Conservation (phyloP, 1,140 invertebrate genomes). For the Bombus waltoni region DNA sequence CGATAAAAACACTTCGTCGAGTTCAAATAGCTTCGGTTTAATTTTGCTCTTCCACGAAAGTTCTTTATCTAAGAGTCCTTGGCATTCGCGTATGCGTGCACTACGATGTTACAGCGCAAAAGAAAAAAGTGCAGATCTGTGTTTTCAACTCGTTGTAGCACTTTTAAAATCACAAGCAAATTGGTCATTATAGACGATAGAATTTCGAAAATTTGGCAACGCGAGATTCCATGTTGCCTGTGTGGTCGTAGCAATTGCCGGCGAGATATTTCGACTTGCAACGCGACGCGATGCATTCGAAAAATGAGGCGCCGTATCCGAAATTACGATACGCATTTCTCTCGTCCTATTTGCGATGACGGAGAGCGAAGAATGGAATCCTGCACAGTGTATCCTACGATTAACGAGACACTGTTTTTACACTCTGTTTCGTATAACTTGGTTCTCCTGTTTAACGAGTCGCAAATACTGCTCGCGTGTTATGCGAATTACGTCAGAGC, state of each 20-base stretch:
- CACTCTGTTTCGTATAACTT: conserved; percentile 9
- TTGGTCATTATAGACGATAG: neutral
- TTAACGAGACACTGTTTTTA: conserved; percentile 51
- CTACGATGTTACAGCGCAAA: too few relatives aligned
- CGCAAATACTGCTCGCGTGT: neutral
- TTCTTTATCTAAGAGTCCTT: too few relatives aligned
- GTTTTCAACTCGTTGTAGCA: too few relatives aligned
- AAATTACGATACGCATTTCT: neutral
- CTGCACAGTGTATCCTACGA: conserved; percentile 47
- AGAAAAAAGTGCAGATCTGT: too few relatives aligned
- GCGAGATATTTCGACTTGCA: too few relatives aligned
- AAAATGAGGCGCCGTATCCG: neutral
- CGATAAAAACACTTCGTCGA: too few relatives aligned
- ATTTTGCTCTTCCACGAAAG: too few relatives aligned
- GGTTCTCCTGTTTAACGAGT: neutral
- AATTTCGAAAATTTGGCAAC: neutral
- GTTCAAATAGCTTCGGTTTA: too few relatives aligned
- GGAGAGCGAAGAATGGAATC: conserved; percentile 19
- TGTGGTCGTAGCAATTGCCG: neutral
- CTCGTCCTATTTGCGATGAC: neutral
- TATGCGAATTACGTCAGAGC: neutral
- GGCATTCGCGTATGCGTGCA: too few relatives aligned
- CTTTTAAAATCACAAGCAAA: too few relatives aligned
- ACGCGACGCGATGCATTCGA: too few relatives aligned
- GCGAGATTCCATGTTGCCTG: too few relatives aligned